Percentiles rank a stretch among this genome's conserved stretches.
These are phyloP conservation scores for Sinotaia quadrata DNA, from an alignment of 2,888 invertebrate species.

Conservation along the genomic window DNA sequence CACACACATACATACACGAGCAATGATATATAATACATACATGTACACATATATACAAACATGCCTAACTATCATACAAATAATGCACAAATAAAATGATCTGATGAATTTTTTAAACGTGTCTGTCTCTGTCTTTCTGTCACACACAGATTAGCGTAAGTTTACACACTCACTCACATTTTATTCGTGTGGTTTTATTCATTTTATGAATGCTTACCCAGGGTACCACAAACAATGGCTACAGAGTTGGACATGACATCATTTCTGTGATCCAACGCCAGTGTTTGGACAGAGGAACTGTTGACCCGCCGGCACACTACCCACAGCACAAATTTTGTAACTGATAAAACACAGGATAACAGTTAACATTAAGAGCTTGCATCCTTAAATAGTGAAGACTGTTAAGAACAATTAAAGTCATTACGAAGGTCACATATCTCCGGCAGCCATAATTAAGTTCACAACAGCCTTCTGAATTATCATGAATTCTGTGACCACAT, in stretches of 20 bases:
- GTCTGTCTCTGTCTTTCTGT: background rate
- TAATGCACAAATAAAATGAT: no score
- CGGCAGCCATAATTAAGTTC: no score
- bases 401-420: no score
- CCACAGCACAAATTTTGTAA: constrained; percentile 64
- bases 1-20: no score
- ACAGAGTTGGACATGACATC: constrained; percentile 73
- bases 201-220: no score
- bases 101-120: background rate
- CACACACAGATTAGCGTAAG: background rate
- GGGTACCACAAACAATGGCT: constrained; percentile 72
- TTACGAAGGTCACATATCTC: no score
- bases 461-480: no score
- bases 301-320: constrained; percentile 58
- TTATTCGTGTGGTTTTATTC: no score
- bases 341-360: constrained; percentile 33
- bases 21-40: background rate
- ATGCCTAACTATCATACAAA: no score
- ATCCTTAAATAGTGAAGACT: no score
- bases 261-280: constrained; percentile 74
- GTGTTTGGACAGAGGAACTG: constrained; percentile 63
- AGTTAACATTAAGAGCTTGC: no score
- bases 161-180: background rate
- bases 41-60: background rate
- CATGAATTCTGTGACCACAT: no score